Evolutionary conservation across 2,888 invertebrate genomes (phyloP), one percentile per base, ranked within the genome.

Genomic region (Pterostichus niger): DNA sequence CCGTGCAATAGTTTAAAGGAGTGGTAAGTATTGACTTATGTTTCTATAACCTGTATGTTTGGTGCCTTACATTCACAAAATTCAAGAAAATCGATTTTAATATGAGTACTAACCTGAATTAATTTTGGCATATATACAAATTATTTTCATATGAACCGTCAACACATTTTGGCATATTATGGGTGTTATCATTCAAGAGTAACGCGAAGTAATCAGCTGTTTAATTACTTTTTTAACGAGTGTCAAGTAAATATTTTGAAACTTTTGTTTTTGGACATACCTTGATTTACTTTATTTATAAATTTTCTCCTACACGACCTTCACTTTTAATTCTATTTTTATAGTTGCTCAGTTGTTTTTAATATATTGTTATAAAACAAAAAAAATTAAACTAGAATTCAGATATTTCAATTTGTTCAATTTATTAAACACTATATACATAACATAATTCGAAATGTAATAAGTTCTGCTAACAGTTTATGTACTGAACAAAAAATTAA

Each of bases 301-400:
- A 59, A 78, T 44, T 59, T 40, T 61, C 61, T 15, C 61, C 78
- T 78, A 59, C 17, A 59, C 78, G 78, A 78, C 78, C 78, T 78
- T 78, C 61, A 17, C 44, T 61, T 61, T 56, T 7, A 17, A 40
- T 24, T 59, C 78, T 78, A 78, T 78, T 78, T 78, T 61, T 78
- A 61, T 17, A 61, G 31, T 17, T 77, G 61, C 24, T 17, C 13
- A 61, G n/a, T 78, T 54, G 52, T 61, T 78, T 78, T 59, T 59
- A 46, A 35, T 46, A 17, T 49, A n/a, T n/a, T n/a, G 40, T 61
- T 78, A 59, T 61, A 59, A 78, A 78, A 76, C 56, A 52, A 17
- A 44, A 5, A 52, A 52, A 5, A 46, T 3, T 24, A 71, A 64
- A 35, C n/a, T 64, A 64, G 35, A 64, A 49, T 64, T 13, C 33